Conservation (phyloP, 2,797 vertebrate genomes). For the Menidia menidia region DNA sequence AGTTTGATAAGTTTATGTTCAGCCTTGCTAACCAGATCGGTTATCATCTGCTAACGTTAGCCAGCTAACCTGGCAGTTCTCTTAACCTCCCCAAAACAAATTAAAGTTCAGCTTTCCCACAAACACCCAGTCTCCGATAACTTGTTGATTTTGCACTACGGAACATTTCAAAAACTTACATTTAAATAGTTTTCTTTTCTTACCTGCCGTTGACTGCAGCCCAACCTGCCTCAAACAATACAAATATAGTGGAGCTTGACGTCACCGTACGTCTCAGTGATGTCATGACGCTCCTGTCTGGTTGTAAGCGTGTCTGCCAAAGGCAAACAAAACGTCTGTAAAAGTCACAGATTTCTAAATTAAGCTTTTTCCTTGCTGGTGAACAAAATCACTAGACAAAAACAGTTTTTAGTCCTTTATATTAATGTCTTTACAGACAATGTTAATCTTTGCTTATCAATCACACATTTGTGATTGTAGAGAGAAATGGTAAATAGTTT, state of each 20-base stretch:
- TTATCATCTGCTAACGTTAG: conserved; percentile 53
- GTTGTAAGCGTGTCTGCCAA: no score
- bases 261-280: conserved; percentile 19
- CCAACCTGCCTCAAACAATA: conserved; percentile 67
- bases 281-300: conserved; percentile 29
- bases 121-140: accelerated
- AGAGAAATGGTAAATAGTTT: neutral
- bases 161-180: neutral
- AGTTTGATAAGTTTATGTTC: neutral
- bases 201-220: conserved; percentile 67
- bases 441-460: no score
- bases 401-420: no score
- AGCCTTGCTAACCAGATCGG: conserved; percentile 9
- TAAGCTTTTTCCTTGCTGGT: no score
- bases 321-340: no score
- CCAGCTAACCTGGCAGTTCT: conserved; percentile 40
- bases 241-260: conserved; percentile 38
- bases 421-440: no score
- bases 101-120: neutral
- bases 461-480: no score
- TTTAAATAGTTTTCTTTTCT: conserved; percentile 19
- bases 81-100: neutral
- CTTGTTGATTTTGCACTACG: neutral
- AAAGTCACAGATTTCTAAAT: no score
- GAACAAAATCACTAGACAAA: no score